Evolutionary conservation across 2,888 invertebrate genomes (phyloP).

Genomic region (Drosophila testacea): DNA sequence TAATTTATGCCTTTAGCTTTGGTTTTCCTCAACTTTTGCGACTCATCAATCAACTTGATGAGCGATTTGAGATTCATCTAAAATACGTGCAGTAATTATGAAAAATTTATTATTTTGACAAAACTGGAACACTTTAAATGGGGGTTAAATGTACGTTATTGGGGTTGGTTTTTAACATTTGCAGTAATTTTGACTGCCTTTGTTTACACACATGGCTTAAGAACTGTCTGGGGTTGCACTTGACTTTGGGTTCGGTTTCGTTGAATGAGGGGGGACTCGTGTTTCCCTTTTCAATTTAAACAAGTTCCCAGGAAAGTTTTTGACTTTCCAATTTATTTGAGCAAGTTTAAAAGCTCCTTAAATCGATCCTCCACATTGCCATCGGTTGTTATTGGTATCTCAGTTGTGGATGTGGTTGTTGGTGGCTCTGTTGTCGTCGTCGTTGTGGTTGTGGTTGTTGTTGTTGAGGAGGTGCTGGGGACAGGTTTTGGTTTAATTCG

Average conservation of each 20-base stretch:
- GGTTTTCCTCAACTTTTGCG: slow-evolving; percentile 1
- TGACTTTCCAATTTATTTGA: slow-evolving; percentile 63
- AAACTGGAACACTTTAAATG: background rate
- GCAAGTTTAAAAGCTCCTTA: slow-evolving; percentile 74
- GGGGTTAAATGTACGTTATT: slow-evolving; percentile 20
- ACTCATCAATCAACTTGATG: slow-evolving; percentile 35
- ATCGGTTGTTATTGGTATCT: no score
- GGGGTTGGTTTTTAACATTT: slow-evolving; percentile 15
- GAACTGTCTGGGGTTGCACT: slow-evolving; percentile 8
- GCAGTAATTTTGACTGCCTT: slow-evolving; percentile 1
- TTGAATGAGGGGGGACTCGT: slow-evolving; percentile 10
- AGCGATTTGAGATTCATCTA: background rate
- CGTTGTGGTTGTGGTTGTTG: no score
- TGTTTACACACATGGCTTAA: slow-evolving; percentile 17
- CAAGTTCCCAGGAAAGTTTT: slow-evolving; percentile 12
- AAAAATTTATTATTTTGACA: background rate
- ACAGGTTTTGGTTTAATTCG: no score
- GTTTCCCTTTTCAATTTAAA: slow-evolving; percentile 1
- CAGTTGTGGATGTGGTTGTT: no score
- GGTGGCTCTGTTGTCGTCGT: no score
- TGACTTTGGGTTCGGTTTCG: slow-evolving; percentile 4
- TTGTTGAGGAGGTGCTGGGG: no score
- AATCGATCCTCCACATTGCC: slow-evolving; percentile 64
- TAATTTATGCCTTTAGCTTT: slow-evolving; percentile 8
- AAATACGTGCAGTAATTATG: slow-evolving; percentile 6